phyloP scores from a whole-genome alignment of 2,888 invertebrate species.

The Emmelina monodactyla region DNA sequence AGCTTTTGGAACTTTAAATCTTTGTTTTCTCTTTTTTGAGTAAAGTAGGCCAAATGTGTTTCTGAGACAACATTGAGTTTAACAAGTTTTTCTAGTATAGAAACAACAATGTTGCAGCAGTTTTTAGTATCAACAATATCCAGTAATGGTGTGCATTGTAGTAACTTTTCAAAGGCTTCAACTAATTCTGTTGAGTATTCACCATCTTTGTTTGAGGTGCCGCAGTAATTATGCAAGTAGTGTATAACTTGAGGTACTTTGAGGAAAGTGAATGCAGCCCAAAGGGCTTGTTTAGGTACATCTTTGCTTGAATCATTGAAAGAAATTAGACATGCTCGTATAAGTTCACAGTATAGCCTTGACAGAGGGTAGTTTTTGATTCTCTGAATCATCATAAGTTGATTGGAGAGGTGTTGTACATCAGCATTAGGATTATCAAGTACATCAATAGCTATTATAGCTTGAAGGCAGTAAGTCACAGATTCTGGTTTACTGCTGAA shows the following conservation, averaged over 20 bases:
- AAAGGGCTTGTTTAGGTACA: conserved; percentile 82
- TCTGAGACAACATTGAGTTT: conserved; percentile 83
- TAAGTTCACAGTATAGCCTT: conserved; percentile 86
- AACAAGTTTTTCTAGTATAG: conserved; percentile 81
- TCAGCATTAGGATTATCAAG: conserved; percentile 86
- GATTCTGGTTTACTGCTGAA: conserved; percentile 67
- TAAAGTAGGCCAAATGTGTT: conserved; percentile 75
- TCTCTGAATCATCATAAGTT: conserved; percentile 83
- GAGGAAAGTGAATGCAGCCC: conserved; percentile 94
- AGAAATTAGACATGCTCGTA: conserved; percentile 89
- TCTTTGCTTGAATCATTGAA: conserved; percentile 85
- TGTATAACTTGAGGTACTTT: conserved; percentile 86
- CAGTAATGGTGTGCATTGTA: conserved; percentile 83
- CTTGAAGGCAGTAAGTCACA: conserved; percentile 79
- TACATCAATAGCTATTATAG: conserved; percentile 84
- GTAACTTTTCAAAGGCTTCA: conserved; percentile 83
- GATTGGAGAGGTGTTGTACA: conserved; percentile 80
- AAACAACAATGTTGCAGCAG: conserved; percentile 86
- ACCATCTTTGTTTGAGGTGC: conserved; percentile 62
- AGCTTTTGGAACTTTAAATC: conserved; percentile 71
- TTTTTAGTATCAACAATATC: conserved; percentile 91
- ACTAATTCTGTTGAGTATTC: conserved; percentile 80
- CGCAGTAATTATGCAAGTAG: conserved; percentile 68
- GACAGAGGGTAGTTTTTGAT: conserved; percentile 84
- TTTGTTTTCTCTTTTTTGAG: conserved; percentile 67